Percentiles rank a stretch among this genome's conserved stretches.
These are phyloP conservation scores for Calephelis nemesis DNA, from an alignment of 1,140 invertebrate genomes.

Conservation along the genomic window DNA sequence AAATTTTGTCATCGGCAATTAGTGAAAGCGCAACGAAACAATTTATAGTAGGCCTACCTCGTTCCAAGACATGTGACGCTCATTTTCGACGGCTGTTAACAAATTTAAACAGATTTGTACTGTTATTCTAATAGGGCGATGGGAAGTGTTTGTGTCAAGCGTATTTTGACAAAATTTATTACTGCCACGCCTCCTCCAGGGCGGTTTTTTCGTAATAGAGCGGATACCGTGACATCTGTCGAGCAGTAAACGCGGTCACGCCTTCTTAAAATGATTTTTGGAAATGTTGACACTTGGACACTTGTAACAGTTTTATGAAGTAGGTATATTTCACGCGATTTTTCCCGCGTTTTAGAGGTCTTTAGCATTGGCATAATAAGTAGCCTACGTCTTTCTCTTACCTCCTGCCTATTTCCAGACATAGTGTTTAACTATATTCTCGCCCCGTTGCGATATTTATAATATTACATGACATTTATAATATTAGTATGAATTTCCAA, in stretches of 20 bases:
- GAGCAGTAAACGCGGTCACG: slow-evolving; percentile 58
- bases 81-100: slow-evolving; percentile 74
- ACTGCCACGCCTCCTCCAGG: slow-evolving; percentile 68
- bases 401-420: no score
- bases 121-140: slow-evolving; percentile 77
- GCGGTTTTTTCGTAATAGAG: slow-evolving; percentile 57
- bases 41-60: slow-evolving; percentile 55
- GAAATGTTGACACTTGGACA: neutral
- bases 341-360: no score
- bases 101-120: slow-evolving; percentile 76
- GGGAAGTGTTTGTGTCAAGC: slow-evolving; percentile 71
- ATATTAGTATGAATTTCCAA: no score
- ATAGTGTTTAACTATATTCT: no score
- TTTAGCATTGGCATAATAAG: no score
- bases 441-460: no score
- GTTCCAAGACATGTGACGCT: slow-evolving; percentile 65
- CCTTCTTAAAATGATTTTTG: slow-evolving; percentile 37
- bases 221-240: slow-evolving; percentile 70
- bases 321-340: no score
- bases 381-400: no score
- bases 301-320: no score
- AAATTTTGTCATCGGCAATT: slow-evolving; percentile 75
- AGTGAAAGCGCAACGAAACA: slow-evolving; percentile 66
- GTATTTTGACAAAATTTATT: slow-evolving; percentile 80
- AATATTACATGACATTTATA: no score